Evolutionary conservation across 2,888 invertebrate species (phyloP).

Genomic region (Pseudococcus longispinus): DNA sequence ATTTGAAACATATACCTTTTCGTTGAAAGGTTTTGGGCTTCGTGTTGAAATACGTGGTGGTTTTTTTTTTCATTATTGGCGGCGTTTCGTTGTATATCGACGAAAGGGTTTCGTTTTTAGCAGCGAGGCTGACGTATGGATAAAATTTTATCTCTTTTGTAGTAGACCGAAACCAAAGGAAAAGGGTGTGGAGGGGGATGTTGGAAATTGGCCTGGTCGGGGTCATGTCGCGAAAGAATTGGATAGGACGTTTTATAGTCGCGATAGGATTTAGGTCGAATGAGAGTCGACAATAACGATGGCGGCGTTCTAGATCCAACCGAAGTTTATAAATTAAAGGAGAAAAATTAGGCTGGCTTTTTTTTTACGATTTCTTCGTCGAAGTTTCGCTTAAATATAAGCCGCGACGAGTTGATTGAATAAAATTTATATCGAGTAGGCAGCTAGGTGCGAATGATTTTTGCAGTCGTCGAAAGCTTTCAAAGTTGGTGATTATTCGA

Average conservation of each 20-base stretch:
- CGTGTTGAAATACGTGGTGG: neutral
- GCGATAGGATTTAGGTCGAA: neutral
- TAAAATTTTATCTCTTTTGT: neutral
- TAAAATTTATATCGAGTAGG: neutral
- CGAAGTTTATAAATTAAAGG: neutral
- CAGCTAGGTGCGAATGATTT: neutral
- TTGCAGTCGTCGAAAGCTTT: neutral
- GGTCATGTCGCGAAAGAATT: neutral
- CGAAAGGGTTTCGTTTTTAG: neutral
- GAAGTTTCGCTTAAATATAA: neutral
- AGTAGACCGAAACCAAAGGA: neutral
- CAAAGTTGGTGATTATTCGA: neutral
- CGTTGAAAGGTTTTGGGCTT: neutral
- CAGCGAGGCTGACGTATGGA: neutral
- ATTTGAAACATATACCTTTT: slow-evolving; percentile 17
- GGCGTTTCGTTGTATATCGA: slow-evolving; percentile 15
- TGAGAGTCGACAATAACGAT: neutral
- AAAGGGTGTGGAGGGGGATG: neutral
- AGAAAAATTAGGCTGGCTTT: neutral
- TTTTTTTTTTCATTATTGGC: slow-evolving; percentile 4
- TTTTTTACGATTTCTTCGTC: neutral
- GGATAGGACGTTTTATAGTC: neutral
- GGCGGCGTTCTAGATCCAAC: neutral
- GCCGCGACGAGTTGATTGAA: neutral
- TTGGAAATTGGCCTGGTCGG: neutral